Conservation (phyloP, 2,113 vertebrate species). For the Rhombomys opimus region DNA sequence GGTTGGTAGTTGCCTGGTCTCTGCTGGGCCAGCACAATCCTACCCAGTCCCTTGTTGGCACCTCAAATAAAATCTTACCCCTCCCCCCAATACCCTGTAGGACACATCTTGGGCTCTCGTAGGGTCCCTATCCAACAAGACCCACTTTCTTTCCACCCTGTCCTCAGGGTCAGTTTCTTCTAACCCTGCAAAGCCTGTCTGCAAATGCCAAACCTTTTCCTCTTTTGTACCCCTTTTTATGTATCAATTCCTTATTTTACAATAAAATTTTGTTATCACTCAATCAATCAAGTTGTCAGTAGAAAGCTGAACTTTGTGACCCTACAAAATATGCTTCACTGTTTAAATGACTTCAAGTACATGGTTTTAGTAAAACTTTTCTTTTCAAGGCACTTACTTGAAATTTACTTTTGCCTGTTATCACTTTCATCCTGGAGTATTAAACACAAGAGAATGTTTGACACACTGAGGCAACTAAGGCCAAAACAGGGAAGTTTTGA, state of each 20-base stretch:
- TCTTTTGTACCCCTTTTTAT: conserved; percentile 72
- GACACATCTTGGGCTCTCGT: neutral
- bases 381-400: conserved; percentile 10
- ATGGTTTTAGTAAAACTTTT: neutral
- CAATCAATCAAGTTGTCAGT: too few relatives aligned
- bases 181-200: conserved; percentile 8
- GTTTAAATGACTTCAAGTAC: neutral
- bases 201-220: neutral
- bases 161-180: conserved; percentile 1
- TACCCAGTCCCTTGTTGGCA: neutral
- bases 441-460: neutral
- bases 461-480: neutral
- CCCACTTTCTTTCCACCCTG: neutral
- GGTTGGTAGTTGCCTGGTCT: neutral
- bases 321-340: neutral
- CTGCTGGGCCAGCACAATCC: neutral
- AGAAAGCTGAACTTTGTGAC: neutral
- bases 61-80: neutral
- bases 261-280: conserved; percentile 72
- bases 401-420: neutral
- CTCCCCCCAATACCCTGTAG: neutral
- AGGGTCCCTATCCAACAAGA: neutral
- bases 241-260: conserved; percentile 70
- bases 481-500: neutral
- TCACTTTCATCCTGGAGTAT: neutral